Percentiles rank a stretch among this genome's conserved stretches.
phyloP scores from a whole-genome alignment of 2,797 vertebrate species.

The Enteromius viviparus region DNA sequence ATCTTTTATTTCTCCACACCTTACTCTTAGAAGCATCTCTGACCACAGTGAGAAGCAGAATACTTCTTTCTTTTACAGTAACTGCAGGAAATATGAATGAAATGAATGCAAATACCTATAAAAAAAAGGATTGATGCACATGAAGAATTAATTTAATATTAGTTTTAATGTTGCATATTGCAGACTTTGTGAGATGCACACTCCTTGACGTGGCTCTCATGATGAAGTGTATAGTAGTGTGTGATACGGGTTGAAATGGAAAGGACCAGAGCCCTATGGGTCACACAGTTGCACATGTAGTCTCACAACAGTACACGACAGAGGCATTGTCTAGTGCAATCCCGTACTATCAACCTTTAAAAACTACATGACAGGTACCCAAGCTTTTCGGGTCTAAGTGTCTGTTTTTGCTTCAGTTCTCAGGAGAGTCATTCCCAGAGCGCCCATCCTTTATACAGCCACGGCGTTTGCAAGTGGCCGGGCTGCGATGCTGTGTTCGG shows the following conservation, averaged over 20 bases:
- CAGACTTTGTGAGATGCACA: neutral
- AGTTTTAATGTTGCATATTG: neutral
- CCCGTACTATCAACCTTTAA: neutral
- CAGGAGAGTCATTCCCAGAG: slow-evolving; percentile 86
- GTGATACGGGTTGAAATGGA: neutral
- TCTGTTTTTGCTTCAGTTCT: slow-evolving; percentile 73
- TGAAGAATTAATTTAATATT: neutral
- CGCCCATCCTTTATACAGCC: slow-evolving; percentile 92
- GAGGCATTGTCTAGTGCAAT: neutral
- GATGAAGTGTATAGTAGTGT: neutral
- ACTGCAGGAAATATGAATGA: neutral
- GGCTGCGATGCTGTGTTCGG: slow-evolving; percentile 96
- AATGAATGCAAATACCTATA: neutral
- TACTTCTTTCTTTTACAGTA: neutral
- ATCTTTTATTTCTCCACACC: neutral
- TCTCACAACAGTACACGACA: neutral
- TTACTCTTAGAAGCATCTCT: neutral
- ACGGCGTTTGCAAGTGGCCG: slow-evolving; percentile 98
- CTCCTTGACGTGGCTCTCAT: no score
- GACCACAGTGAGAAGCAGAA: neutral
- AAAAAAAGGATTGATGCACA: neutral
- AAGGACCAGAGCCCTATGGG: neutral
- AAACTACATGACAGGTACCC: neutral
- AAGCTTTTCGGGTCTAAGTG: neutral
- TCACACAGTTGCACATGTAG: neutral